Evolutionary conservation across 2,113 vertebrate species (phyloP).

Genomic region (Eonycteris spelaea): DNA sequence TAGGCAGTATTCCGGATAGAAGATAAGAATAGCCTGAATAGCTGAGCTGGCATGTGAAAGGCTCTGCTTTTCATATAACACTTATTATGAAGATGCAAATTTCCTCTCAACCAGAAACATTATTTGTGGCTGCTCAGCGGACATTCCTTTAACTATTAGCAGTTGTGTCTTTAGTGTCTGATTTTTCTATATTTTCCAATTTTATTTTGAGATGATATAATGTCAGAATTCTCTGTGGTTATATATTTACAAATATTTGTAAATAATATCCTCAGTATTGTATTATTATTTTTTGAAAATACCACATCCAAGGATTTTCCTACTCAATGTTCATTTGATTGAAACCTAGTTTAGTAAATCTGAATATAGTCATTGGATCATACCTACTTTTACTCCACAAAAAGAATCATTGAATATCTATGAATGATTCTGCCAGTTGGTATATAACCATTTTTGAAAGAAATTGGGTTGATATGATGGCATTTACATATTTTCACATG

Average conservation of each 20-base stretch:
- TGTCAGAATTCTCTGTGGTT: neutral
- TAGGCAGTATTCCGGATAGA: constrained; percentile 65
- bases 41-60: constrained; percentile 52
- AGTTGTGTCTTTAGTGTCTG: neutral
- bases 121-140: neutral
- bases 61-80: constrained; percentile 51
- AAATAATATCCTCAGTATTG: neutral
- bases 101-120: neutral
- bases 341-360: neutral
- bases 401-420: neutral
- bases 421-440: neutral
- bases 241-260: neutral
- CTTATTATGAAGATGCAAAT: constrained; percentile 75
- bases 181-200: neutral
- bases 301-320: neutral
- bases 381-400: neutral
- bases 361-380: neutral
- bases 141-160: constrained; percentile 7
- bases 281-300: neutral
- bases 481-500: neutral
- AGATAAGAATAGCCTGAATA: constrained; percentile 65
- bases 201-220: neutral
- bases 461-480: neutral
- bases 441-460: neutral
- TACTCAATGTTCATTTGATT: neutral